phyloP scores from a whole-genome alignment of 30 jellyfish, hydroid and myxozoan species.

The Cassiopea andromeda region DNA sequence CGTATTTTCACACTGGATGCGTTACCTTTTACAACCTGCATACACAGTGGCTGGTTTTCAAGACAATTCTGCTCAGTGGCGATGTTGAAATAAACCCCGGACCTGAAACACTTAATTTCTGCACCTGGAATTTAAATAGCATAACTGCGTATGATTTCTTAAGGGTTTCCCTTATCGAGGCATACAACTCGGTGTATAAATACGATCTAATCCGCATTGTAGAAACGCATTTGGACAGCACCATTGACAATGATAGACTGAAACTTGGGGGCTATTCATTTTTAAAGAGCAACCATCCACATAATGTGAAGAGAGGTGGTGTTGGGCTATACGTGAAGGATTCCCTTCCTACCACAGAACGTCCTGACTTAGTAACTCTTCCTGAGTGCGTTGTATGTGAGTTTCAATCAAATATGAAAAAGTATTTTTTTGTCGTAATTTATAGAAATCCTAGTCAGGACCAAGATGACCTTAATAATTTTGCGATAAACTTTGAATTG shows the following conservation, averaged over 20 bases:
- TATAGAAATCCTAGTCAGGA: slow-evolving; percentile 61
- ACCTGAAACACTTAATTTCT: slow-evolving; percentile 56
- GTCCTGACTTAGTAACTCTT: slow-evolving; percentile 53
- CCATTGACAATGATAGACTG: slow-evolving; percentile 61
- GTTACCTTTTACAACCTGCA: slow-evolving; percentile 42
- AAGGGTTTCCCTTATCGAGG: slow-evolving; percentile 60
- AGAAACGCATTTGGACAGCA: slow-evolving; percentile 69
- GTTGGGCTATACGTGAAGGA: slow-evolving; percentile 65
- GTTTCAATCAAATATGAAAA: slow-evolving; percentile 24
- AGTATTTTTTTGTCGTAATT: slow-evolving; percentile 24
- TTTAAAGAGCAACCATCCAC: slow-evolving; percentile 65
- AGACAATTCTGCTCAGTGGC: slow-evolving; percentile 66
- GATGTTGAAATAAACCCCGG: slow-evolving; percentile 76
- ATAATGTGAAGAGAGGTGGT: slow-evolving; percentile 64
- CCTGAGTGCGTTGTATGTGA: slow-evolving; percentile 56
- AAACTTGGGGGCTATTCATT: slow-evolving; percentile 58
- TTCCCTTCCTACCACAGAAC: slow-evolving; percentile 48
- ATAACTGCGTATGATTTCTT: slow-evolving; percentile 68
- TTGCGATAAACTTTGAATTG: slow-evolving; percentile 42
- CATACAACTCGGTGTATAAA: slow-evolving; percentile 68
- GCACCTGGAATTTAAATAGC: slow-evolving; percentile 69
- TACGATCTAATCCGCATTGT: slow-evolving; percentile 67
- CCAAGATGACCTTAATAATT: slow-evolving; percentile 42
- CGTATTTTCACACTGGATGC: slow-evolving; percentile 43
- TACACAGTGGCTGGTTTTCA: slow-evolving; percentile 61